phyloP scores from a whole-genome alignment of 2,797 vertebrate genomes.

The Chelon auratus region DNA sequence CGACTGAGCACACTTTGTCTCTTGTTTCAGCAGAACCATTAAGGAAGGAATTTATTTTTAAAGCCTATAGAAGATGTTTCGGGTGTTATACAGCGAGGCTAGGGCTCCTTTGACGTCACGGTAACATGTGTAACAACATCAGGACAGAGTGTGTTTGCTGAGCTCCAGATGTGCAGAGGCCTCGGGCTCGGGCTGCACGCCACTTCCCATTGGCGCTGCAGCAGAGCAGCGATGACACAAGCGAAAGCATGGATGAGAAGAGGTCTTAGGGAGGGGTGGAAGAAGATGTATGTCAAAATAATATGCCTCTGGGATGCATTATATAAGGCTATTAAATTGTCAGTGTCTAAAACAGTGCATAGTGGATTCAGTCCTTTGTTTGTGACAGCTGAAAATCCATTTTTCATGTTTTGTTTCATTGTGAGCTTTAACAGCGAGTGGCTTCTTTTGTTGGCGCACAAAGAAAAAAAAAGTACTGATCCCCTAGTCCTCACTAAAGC shows the following conservation, averaged over 20 bases:
- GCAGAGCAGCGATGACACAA: slow-evolving; percentile 70
- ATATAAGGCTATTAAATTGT: slow-evolving; percentile 88
- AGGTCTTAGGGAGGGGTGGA: slow-evolving; percentile 68
- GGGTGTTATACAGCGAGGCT: slow-evolving; percentile 46
- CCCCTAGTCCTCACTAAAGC: slow-evolving; percentile 52
- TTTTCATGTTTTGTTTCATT: slow-evolving; percentile 82
- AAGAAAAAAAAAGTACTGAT: slow-evolving; percentile 39
- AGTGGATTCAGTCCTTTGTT: slow-evolving; percentile 81
- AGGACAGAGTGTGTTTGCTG: slow-evolving; percentile 64
- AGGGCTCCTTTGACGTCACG: slow-evolving; percentile 45
- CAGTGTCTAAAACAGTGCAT: slow-evolving; percentile 79
- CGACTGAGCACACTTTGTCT: slow-evolving; percentile 33
- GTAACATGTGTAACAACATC: slow-evolving; percentile 63
- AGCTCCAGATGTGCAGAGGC: slow-evolving; percentile 79
- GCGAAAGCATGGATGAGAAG: slow-evolving; percentile 65
- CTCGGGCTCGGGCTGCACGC: slow-evolving; percentile 69
- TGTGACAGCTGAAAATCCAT: slow-evolving; percentile 79
- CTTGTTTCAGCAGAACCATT: slow-evolving; percentile 14
- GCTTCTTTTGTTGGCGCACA: slow-evolving; percentile 65
- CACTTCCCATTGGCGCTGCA: slow-evolving; percentile 78
- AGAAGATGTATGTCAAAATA: slow-evolving; percentile 82
- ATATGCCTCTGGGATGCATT: slow-evolving; percentile 84
- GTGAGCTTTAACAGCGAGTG: slow-evolving; percentile 63
- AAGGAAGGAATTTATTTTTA: slow-evolving; percentile 41
- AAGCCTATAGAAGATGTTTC: slow-evolving; percentile 40